Evolutionary conservation across 2,113 vertebrate species (phyloP), one percentile per base, ranked within the genome.

Genomic region (Orthonyx spaldingii): DNA sequence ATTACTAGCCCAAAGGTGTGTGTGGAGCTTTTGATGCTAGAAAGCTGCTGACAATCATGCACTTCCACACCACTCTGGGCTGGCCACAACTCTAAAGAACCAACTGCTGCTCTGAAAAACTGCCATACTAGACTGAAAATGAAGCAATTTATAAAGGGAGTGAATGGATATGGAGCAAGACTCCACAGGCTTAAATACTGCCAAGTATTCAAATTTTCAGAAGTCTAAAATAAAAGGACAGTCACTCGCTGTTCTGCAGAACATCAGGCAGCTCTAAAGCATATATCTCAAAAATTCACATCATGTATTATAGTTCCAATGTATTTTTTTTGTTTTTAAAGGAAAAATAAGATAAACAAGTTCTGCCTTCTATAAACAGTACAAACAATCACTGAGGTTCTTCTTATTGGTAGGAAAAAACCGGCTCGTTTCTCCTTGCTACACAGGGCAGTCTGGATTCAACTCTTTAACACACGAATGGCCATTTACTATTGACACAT

Each of bases 141-240:
- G 28, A 94, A 88, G 59, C n/a, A 23, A 90, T 61, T 92, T 74
- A 83, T 63, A 68, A 47, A 94, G n/a, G 85, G 57, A 65, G 35
- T 28, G 30, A 28, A 42, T 41, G 42, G 64, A 68, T 89, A 86
- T 27, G n/a, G 80, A 95, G 53, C 89, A 91, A 87, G 84, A 72
- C 76, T 77, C 76, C 50, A 57, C 76, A 89, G 66, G 63, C 32
- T 93, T 68, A 84, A 89, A 72, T 44, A 80, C 46, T 74, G 91
- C 80, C 76, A 95, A 90, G 37, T 61, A 87, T 44, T 94, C 69
- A 72, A 47, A 61, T 86, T 89, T 92, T 77, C 42, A 9, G 24
- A 88, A 90, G 70, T 37, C 66, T 86, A 65, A 83, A 95, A 72
- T 95, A 83, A 88, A 93, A 95, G 63, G 39, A 79, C 4, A 72